Base-by-base conservation (phyloP, 2,888 invertebrate genomes). In the Cerceris ruficornis region DNA sequence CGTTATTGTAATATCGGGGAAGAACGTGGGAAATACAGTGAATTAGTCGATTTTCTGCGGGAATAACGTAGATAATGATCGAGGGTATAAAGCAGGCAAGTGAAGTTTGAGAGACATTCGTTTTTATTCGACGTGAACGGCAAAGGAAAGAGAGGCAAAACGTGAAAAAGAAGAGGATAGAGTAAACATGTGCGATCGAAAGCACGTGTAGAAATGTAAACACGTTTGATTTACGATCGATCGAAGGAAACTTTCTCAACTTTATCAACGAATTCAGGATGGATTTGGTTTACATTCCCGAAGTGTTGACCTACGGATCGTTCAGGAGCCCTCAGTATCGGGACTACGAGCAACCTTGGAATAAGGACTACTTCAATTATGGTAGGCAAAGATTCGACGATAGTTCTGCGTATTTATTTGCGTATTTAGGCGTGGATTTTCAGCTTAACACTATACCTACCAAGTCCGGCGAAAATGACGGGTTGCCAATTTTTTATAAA, bases 231-330 rank as follows among this genome's bases (percentile, higher is more conserved):
- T 15, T 11, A 50, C 39, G 15, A 7, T n/a, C 9, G 55, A 43
- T 17, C 14, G 13, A 46, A 9, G 46, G n/a, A 41, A 41, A 15
- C 6, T 14, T 42, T 49, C 14, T 11, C 43, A 2, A 49, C 1
- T 15, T 54, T 52, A 42, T 17, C 13, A 54, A 6, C 28, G 7
- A 7, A 17, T 7, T 42, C 6, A 61, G 0, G 43, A 94, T 94
- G 94, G 94, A 94, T 91, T 93, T 94, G 69, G 91, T 94, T 77
- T 94, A 94, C 89, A 92, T 94, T 85, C 94, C 94, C 55, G 94
- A 94, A 85, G 92, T 93, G 52, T 90, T 94, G 86, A 91, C 93
- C 14, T 94, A 93, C 87, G 93, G 94, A 28, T 92, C 93, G 43
- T 91, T 93, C 86, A 90, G 94, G 69, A 91, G 88, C 64, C 88